Evolutionary conservation across 1,140 invertebrate species (phyloP).

Genomic region (Triops cancriformis): DNA sequence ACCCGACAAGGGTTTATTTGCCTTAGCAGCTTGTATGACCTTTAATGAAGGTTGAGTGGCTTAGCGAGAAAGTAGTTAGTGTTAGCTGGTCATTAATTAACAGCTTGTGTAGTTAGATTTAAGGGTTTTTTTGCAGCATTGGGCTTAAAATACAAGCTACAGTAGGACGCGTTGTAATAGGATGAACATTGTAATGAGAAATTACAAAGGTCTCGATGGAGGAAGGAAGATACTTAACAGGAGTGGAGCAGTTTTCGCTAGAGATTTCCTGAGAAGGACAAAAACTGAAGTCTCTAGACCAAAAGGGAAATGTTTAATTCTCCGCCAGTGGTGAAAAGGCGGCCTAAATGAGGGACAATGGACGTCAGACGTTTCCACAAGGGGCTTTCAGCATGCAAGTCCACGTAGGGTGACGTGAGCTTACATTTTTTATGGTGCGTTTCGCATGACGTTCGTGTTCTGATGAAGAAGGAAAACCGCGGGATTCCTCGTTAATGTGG

Average conservation of each 20-base stretch:
- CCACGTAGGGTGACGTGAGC: conserved; percentile 7
- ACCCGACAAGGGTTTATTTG: too few species aligned
- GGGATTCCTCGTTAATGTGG: too few species aligned
- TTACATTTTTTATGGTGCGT: conserved; percentile 27
- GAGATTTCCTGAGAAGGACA: neutral
- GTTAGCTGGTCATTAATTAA: too few species aligned
- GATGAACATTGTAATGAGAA: neutral
- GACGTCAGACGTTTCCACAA: neutral
- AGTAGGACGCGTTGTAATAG: too few species aligned
- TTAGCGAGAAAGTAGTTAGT: too few species aligned
- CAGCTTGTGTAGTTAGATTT: too few species aligned
- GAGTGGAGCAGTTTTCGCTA: neutral
- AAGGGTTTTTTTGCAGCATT: too few species aligned
- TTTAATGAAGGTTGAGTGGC: too few species aligned
- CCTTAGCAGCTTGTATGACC: too few species aligned
- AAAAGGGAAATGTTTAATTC: neutral
- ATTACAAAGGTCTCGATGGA: neutral
- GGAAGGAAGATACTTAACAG: neutral
- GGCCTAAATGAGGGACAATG: neutral
- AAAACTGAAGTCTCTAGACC: neutral
- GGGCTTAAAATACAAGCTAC: too few species aligned
- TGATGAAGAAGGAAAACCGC: neutral
- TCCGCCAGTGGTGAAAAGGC: neutral
- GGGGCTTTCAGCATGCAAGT: neutral
- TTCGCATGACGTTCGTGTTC: conserved; percentile 15